Conservation (phyloP, 2,888 invertebrate genomes). For the Xylocampa areola region DNA sequence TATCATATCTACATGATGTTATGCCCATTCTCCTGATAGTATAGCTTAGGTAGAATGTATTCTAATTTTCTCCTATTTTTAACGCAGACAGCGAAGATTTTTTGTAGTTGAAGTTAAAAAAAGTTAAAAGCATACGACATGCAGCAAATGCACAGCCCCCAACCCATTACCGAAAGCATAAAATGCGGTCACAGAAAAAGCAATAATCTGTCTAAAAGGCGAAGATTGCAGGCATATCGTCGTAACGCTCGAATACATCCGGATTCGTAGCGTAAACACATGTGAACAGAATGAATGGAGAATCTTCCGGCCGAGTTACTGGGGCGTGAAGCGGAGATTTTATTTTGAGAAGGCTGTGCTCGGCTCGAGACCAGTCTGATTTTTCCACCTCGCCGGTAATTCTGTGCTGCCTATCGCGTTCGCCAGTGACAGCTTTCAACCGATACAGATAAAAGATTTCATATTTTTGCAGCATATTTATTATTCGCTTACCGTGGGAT, state of each 20-base stretch:
- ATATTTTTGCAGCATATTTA: slow-evolving; percentile 51
- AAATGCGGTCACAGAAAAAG: slow-evolving; percentile 40
- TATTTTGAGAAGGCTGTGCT: slow-evolving; percentile 71
- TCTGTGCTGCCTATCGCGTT: slow-evolving; percentile 44
- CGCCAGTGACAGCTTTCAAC: slow-evolving; percentile 46
- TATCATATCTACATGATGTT: too few relatives aligned
- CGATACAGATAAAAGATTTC: slow-evolving; percentile 53
- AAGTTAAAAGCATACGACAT: background rate
- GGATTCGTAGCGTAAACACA: slow-evolving; percentile 65
- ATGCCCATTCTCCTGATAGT: too few relatives aligned
- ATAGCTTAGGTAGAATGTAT: too few relatives aligned
- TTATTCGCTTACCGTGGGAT: slow-evolving; percentile 35
- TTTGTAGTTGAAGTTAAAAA: too few relatives aligned
- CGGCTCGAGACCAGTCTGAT: slow-evolving; percentile 64
- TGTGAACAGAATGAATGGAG: slow-evolving; percentile 71
- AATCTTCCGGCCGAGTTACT: slow-evolving; percentile 73
- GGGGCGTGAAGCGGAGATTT: slow-evolving; percentile 78
- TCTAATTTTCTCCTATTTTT: too few relatives aligned
- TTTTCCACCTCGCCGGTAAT: slow-evolving; percentile 71
- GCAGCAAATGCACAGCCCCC: slow-evolving; percentile 10
- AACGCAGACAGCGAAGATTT: too few relatives aligned
- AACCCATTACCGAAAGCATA: slow-evolving; percentile 18
- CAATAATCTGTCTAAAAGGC: slow-evolving; percentile 45
- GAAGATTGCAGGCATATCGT: slow-evolving; percentile 56
- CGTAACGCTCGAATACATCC: slow-evolving; percentile 50